Percentiles rank a stretch among this genome's conserved stretches.
These are phyloP conservation scores for Caenorhabditis sp. DNA, from an alignment of 2,888 invertebrate species.

Conservation along the genomic window DNA sequence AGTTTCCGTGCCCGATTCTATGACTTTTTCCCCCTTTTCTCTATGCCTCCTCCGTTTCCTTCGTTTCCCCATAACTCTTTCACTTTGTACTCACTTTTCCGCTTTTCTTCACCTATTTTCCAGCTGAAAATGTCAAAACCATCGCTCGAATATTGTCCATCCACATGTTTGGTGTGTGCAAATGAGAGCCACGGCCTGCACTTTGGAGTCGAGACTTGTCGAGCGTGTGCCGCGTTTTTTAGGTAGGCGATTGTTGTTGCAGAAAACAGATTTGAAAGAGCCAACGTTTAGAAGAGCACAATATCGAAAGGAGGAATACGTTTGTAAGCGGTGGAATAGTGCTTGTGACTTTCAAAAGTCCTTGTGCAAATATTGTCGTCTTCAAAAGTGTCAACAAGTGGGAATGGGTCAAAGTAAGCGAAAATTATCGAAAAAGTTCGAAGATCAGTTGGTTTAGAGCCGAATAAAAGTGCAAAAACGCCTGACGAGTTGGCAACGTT, in stretches of 20 bases:
- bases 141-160: neutral
- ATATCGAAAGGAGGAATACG: neutral
- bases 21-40: constrained; percentile 21
- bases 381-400: constrained; percentile 11
- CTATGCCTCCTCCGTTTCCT: constrained; percentile 1
- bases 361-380: constrained; percentile 13
- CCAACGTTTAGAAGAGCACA: constrained; percentile 1
- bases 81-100: neutral
- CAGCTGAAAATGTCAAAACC: neutral
- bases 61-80: neutral
- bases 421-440: neutral
- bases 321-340: neutral
- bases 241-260: neutral
- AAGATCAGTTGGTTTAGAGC: no score
- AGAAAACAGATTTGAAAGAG: neutral
- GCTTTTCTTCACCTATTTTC: neutral
- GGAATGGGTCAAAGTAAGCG: constrained; percentile 17
- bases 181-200: constrained; percentile 16
- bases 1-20: constrained; percentile 9
- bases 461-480: no score
- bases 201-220: constrained; percentile 42
- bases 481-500: no score
- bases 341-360: neutral
- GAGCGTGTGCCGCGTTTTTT: constrained; percentile 50
- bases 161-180: constrained; percentile 21